A percentile compares a stretch with the other conserved stretches of the same genome.
Conservation (phyloP, 2,888 invertebrate species). For the Eurytoma californica region DNA sequence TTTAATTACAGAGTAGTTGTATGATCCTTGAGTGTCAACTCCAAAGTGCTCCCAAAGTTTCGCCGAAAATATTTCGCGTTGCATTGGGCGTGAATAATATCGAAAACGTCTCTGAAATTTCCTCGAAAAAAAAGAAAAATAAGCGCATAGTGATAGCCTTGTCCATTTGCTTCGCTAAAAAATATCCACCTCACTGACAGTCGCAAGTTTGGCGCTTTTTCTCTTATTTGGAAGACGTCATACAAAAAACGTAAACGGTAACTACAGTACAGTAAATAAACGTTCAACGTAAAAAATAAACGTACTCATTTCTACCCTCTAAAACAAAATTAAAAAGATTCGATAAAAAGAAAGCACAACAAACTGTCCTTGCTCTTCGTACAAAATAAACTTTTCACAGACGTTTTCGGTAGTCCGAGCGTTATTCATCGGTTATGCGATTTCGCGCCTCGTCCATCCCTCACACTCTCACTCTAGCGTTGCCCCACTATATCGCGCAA, state of each 20-base stretch:
- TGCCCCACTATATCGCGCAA: neutral
- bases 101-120: slow-evolving; percentile 40
- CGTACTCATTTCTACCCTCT: neutral
- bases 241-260: neutral
- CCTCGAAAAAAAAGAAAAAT: neutral
- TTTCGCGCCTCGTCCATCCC: neutral
- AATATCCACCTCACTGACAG: neutral
- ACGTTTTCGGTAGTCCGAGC: slow-evolving; percentile 28
- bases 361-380: neutral
- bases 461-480: slow-evolving; percentile 10
- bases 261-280: neutral
- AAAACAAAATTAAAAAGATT: neutral
- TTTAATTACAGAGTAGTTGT: neutral
- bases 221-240: slow-evolving; percentile 40
- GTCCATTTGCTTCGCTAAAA: too few species aligned
- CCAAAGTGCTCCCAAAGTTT: slow-evolving; percentile 35
- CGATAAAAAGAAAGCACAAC: too few species aligned
- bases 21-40: slow-evolving; percentile 15
- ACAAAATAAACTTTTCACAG: neutral
- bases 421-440: neutral
- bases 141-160: neutral
- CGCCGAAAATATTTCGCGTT: slow-evolving; percentile 20
- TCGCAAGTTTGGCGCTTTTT: slow-evolving; percentile 20
- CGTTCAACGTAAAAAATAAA: neutral
- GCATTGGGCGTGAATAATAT: slow-evolving; percentile 20